phyloP scores from a whole-genome alignment of 2,113 vertebrate species.

The Fregata magnificens region DNA sequence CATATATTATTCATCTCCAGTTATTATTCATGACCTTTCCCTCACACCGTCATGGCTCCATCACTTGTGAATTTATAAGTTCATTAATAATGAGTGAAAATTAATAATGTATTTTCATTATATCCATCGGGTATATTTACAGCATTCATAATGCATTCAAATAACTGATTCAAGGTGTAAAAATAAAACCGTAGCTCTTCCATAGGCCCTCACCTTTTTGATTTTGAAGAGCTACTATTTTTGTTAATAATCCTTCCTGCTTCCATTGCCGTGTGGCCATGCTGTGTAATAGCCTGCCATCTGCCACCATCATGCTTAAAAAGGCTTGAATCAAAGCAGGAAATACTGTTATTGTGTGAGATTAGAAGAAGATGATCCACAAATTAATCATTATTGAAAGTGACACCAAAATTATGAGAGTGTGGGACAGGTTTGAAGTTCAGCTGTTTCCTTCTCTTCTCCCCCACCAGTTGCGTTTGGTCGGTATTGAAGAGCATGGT shows the following conservation, averaged over 20 bases:
- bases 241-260: conserved; percentile 8
- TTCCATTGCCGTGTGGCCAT: background rate
- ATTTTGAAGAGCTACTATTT: conserved; percentile 44
- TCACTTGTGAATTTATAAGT: conserved; percentile 60
- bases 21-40: conserved; percentile 62
- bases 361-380: conserved; percentile 4
- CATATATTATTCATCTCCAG: conserved; percentile 65
- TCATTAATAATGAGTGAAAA: conserved; percentile 66
- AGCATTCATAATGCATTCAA: conserved; percentile 59
- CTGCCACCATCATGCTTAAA: conserved; percentile 30
- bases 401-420: background rate
- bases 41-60: background rate
- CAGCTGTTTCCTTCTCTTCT: background rate
- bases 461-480: background rate
- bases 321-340: conserved; percentile 27
- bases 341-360: background rate
- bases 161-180: conserved; percentile 43
- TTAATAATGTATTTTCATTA: conserved; percentile 69
- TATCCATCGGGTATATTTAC: conserved; percentile 58
- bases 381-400: background rate
- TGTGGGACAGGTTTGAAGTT: background rate
- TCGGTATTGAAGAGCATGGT: background rate
- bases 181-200: conserved; percentile 22
- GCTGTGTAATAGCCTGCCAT: conserved; percentile 27
- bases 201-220: conserved; percentile 9